Base-by-base conservation (phyloP, 2,888 invertebrate genomes). In the Tenthredo scrophulariae region DNA sequence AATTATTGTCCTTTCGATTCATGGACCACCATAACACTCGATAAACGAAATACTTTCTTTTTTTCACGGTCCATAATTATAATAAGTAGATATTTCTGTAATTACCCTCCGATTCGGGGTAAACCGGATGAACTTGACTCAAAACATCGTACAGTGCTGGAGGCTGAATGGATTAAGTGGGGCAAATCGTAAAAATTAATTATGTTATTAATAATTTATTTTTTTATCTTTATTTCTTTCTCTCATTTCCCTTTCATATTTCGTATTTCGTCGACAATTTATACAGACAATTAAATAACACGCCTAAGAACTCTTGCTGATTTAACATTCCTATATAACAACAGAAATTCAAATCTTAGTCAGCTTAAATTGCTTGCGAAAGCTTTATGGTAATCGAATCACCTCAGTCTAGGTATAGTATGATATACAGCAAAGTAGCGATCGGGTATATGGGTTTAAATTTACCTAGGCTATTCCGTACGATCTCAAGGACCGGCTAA, bases 401-500 rank as follows among this genome's bases (percentile, higher is more conserved):
- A 46, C 83, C 83, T 83, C 70, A 37, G 83, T 22, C 26, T 29
- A 67, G 18, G 37, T 70, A 3, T 62, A 43, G 26, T n/a, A 6
- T 37, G 33, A 58, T 58, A 79, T 46, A 22, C 9, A 6, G 26
- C 22, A 33, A 33, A 26, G 1, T 13, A 18, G 33, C 33, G 3
- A 67, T 33, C 15, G 29, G 67, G 67, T 67, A 67, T 33, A 54
- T 43, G 22, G 62, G n/a, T 77, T 40, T 54, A 26, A 54, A 54
- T 77, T 54, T 33, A 50, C 18, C 18, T 75, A 13, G 22, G n/a
- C 15, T 40, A 40, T 9, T 33, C 79, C 18, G 33, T 18, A n/a
- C n/a, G 80, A 37, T 67, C 43, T 83, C 83, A 83, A 83, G 83
- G 83, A 83, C 83, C 83, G 67, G 67, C 83, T 70, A 65, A 80